These are phyloP conservation scores for Esox lucius DNA, from an alignment of 2,797 vertebrate genomes.

Conservation along the genomic window DNA sequence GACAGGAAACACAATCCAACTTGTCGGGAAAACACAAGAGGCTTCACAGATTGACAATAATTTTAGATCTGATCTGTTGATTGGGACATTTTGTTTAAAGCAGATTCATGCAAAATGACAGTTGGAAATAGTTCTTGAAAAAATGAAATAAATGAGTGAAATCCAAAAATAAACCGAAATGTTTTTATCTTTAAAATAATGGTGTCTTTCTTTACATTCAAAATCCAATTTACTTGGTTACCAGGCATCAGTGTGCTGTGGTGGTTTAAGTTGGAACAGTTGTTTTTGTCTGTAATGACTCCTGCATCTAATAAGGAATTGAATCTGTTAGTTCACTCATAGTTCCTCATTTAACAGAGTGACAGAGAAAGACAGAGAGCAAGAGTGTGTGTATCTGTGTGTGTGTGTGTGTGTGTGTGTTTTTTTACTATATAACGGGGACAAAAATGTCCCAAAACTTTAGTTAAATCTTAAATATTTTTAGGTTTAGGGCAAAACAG, in stretches of 20 bases:
- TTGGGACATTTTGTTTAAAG: background rate
- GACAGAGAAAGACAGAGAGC: no score
- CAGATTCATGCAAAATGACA: background rate
- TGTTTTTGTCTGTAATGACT: conserved; percentile 24
- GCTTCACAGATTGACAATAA: conserved; percentile 1
- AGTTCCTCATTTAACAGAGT: conserved; percentile 48
- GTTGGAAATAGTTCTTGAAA: no score
- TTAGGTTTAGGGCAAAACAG: no score
- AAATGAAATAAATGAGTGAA: no score
- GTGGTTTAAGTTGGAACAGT: background rate
- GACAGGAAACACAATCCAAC: conserved; percentile 34
- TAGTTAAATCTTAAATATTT: no score
- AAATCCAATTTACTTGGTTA: no score
- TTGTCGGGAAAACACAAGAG: conserved; percentile 46
- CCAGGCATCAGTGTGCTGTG: background rate
- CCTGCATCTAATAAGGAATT: conserved; percentile 50
- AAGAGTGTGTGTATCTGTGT: background rate
- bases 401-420: conserved; percentile 1
- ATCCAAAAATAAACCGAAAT: background rate
- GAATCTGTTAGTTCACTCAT: conserved; percentile 52
- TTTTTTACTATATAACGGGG: no score
- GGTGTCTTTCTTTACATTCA: background rate
- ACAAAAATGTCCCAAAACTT: no score
- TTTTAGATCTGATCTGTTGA: background rate
- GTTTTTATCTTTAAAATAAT: background rate